Conservation (phyloP, 2,797 vertebrate species). For the Centroberyx gerrardi region DNA sequence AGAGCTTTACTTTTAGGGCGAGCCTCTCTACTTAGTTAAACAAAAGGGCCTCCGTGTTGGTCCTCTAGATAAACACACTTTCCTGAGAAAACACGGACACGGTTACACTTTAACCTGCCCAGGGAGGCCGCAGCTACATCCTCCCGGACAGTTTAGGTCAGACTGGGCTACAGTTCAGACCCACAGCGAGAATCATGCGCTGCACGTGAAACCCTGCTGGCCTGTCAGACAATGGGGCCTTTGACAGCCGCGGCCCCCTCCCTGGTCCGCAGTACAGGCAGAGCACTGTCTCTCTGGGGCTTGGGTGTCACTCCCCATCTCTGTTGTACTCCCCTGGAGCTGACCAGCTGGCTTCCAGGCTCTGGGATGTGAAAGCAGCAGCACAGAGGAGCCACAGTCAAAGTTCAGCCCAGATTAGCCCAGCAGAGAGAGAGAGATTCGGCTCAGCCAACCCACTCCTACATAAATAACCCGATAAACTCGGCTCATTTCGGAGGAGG, state of each 20-base stretch:
- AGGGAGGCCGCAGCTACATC: constrained; percentile 75
- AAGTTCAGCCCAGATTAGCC: constrained; percentile 64
- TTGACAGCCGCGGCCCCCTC: constrained; percentile 76
- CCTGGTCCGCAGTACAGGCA: constrained; percentile 76
- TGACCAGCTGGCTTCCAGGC: constrained; percentile 80
- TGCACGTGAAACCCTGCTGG: constrained; percentile 80
- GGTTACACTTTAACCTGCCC: constrained; percentile 86
- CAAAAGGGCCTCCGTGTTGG: constrained; percentile 86
- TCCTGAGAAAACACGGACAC: constrained; percentile 86
- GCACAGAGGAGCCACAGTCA: constrained; percentile 78
- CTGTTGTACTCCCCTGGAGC: constrained; percentile 80
- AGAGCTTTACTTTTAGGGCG: constrained; percentile 84
- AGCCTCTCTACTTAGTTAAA: constrained; percentile 85
- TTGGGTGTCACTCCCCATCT: constrained; percentile 82
- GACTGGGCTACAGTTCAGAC: constrained; percentile 77
- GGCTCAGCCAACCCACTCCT: constrained; percentile 40
- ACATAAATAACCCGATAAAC: constrained; percentile 63
- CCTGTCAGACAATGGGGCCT: constrained; percentile 83
- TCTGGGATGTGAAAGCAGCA: constrained; percentile 69
- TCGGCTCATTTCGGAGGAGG: constrained; percentile 42
- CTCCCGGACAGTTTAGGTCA: constrained; percentile 75
- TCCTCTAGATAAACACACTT: constrained; percentile 88
- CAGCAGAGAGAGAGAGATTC: constrained; percentile 44
- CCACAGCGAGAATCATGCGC: constrained; percentile 77
- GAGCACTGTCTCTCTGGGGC: constrained; percentile 83